phyloP scores from a whole-genome alignment of 2,113 vertebrate genomes.

The Alethe diademata region DNA sequence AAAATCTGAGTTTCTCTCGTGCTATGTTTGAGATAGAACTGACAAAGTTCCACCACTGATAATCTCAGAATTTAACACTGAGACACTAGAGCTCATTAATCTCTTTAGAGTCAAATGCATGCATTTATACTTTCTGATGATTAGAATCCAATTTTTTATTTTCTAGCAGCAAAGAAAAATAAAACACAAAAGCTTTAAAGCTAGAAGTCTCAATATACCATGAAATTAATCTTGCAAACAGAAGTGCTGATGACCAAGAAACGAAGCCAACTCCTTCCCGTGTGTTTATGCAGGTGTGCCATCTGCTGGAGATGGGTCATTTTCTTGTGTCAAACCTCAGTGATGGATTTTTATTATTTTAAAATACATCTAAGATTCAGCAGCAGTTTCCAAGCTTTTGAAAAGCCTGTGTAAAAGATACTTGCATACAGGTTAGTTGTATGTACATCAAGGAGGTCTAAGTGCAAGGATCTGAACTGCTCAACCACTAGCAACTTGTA shows the following conservation, averaged over 20 bases:
- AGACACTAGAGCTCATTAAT: background rate
- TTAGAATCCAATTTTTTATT: background rate
- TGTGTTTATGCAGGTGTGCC: conserved; percentile 57
- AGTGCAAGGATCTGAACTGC: background rate
- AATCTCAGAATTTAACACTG: background rate
- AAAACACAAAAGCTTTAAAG: background rate
- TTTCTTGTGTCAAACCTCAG: background rate
- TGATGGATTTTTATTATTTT: background rate
- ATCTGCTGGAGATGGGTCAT: conserved; percentile 44
- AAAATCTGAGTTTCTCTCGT: background rate
- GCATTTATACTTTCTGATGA: background rate
- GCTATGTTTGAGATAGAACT: background rate
- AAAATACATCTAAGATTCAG: background rate
- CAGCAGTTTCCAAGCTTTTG: background rate
- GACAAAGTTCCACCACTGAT: background rate
- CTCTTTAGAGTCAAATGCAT: background rate
- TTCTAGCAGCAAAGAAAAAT: background rate
- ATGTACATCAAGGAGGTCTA: background rate
- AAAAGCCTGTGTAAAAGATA: background rate
- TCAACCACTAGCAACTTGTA: background rate
- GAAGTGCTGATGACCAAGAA: background rate
- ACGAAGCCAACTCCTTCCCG: background rate
- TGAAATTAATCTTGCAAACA: background rate
- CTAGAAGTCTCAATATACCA: background rate
- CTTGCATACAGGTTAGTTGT: background rate